A percentile compares a stretch with the other conserved stretches of the same genome.
phyloP scores from a whole-genome alignment of 2,888 invertebrate genomes.

The Plebejus melissa region DNA sequence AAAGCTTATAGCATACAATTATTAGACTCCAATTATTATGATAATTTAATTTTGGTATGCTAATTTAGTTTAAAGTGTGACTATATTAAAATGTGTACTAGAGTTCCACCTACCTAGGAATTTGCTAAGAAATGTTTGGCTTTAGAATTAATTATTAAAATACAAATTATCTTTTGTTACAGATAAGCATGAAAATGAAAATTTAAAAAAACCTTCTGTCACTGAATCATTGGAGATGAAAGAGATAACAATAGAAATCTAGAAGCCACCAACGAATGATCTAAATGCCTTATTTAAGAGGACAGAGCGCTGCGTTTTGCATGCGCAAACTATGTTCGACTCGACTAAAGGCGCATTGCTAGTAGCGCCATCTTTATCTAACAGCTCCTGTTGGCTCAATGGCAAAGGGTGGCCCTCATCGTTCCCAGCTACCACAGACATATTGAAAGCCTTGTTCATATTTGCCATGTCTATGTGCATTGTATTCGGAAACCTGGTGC shows the following conservation, averaged over 20 bases:
- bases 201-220: too few relatives aligned
- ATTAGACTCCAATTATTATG: neutral
- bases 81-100: neutral
- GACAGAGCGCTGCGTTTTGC: conserved; percentile 63
- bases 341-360: conserved; percentile 84
- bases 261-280: conserved; percentile 41
- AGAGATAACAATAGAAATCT: conserved; percentile 25
- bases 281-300: conserved; percentile 75
- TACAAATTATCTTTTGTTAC: neutral
- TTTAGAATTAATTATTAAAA: neutral
- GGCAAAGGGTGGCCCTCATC: conserved; percentile 81
- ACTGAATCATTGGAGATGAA: conserved; percentile 7
- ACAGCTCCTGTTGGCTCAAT: conserved; percentile 90
- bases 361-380: conserved; percentile 88
- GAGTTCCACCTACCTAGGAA: too few relatives aligned
- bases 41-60: neutral
- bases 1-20: neutral
- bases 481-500: conserved; percentile 87
- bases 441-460: conserved; percentile 87
- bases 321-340: conserved; percentile 80
- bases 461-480: conserved; percentile 88
- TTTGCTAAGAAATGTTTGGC: neutral
- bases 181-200: conserved; percentile 6
- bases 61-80: neutral
- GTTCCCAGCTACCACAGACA: conserved; percentile 83